Percentiles rank a stretch among this genome's conserved stretches.
These are phyloP conservation scores for Bryconaethiops microstoma DNA, from an alignment of 2,797 vertebrate genomes.

Conservation along the genomic window DNA sequence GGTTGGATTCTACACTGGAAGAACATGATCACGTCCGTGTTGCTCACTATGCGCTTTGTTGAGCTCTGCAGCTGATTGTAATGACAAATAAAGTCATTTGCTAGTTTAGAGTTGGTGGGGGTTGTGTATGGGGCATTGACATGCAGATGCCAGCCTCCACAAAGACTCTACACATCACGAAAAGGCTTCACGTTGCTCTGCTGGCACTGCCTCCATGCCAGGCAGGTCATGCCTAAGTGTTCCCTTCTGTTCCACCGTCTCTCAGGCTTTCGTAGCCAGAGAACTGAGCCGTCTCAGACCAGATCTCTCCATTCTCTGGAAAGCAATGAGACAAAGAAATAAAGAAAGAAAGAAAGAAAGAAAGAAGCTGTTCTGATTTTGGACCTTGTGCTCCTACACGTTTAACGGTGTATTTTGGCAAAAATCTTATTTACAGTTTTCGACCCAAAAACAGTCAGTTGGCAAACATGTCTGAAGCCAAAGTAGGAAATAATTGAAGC, in stretches of 20 bases:
- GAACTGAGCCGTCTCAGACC: constrained; percentile 50
- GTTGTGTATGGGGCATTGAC: constrained; percentile 39
- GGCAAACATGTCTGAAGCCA: too few relatives aligned
- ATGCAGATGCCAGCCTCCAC: constrained; percentile 52
- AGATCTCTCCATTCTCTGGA: constrained; percentile 53
- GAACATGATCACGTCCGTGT: neutral
- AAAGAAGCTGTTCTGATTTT: neutral
- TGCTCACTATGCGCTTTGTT: constrained; percentile 12
- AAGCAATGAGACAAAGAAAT: constrained; percentile 43
- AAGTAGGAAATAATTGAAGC: too few relatives aligned
- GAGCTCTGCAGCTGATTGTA: constrained; percentile 31
- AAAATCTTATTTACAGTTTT: too few relatives aligned
- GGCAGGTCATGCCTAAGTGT: constrained; percentile 73
- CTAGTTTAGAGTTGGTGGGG: constrained; percentile 1
- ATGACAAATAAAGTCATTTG: constrained; percentile 40
- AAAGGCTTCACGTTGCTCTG: constrained; percentile 67
- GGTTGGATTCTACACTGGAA: neutral
- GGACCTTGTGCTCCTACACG: neutral
- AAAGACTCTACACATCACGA: constrained; percentile 56
- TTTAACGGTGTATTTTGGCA: neutral
- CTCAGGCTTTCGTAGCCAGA: constrained; percentile 62
- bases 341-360: constrained; percentile 30
- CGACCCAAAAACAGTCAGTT: too few relatives aligned
- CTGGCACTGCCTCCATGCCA: constrained; percentile 66
- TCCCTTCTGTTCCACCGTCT: constrained; percentile 65